Conservation (phyloP, 2,797 vertebrate genomes). For the Danio kyathit region DNA sequence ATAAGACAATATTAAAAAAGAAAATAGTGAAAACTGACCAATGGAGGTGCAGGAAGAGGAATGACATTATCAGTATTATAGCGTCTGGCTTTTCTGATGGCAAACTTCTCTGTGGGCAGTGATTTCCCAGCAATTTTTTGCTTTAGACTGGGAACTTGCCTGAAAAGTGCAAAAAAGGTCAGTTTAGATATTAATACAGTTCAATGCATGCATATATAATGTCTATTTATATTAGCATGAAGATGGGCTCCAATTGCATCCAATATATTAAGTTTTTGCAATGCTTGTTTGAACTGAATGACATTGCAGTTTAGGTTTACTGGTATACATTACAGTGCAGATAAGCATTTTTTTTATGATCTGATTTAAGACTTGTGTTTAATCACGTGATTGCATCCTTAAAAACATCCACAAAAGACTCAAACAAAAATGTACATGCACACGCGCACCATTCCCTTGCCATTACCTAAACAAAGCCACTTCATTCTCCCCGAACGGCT, state of each 20-base stretch:
- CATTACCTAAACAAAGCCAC: slow-evolving; percentile 90
- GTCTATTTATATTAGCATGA: not conserved
- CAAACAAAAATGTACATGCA: not conserved
- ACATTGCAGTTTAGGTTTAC: not conserved
- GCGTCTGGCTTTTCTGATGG: slow-evolving; percentile 93
- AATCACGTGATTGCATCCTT: slow-evolving; percentile 1
- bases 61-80: slow-evolving; percentile 87
- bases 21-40: slow-evolving; percentile 80
- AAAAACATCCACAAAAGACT: not conserved
- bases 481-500: slow-evolving; percentile 89
- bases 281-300: not conserved
- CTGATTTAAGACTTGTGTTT: not conserved
- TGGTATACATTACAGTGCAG: no score
- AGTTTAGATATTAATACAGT: not conserved
- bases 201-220: slow-evolving; percentile 3
- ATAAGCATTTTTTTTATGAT: not conserved
- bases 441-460: slow-evolving; percentile 5
- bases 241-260: not conserved
- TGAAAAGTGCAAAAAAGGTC: slow-evolving; percentile 61
- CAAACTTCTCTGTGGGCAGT: slow-evolving; percentile 97
- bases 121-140: slow-evolving; percentile 99
- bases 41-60: slow-evolving; percentile 87
- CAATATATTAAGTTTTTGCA: not conserved
- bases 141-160: slow-evolving; percentile 91
- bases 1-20: not conserved